Base-by-base conservation (phyloP, 2,888 invertebrate species). In the Cantharis rustica region DNA sequence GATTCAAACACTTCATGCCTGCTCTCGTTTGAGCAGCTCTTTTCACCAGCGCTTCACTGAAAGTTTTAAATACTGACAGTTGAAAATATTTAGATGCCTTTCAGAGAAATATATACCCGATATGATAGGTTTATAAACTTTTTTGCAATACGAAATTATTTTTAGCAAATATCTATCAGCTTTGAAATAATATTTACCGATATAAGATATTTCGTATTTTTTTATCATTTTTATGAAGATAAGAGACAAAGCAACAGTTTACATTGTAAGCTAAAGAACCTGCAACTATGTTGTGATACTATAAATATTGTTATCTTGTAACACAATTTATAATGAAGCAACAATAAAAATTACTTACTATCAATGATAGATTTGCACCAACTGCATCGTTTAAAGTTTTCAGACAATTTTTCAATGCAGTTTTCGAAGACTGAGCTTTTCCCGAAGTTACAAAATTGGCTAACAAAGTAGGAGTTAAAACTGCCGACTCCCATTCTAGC, bases 401-500 rank as follows among this genome's bases (percentile, higher is more conserved):
- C 2, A 95, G 88, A 75, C 91, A 86, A 0, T 88, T 87, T 80
- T 89, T 89, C 3, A 94, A 86, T 1, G 89, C 87, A 72, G 91
- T 90, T 82, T 92, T 90, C 16, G 92, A 88, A 80, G 92, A 91
- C 0, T 90, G 88, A 83, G 61, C 85, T 83, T 85, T 88, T 88
- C 87, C 79, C 89, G 87, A 81, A 91, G 90, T 16, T 87, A 88
- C 89, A 79, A 91, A 85, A 10, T 90, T 87, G 9, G 90, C 89
- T 0, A 90, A 88, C 27, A 93, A 87, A 0, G 89, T 89, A 0
- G 93, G 93, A 2, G 91, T 89, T 2, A 94, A 88, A 0, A 91
- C 86, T 0, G 90, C 91, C 4, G 91, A 89, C 75, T 93, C 92
- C 92, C 93, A 93, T 84, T 94, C 93, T 81, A 91, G 86, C 91